Conservation (phyloP, 2,113 vertebrate species). For the Cinclus mexicanus region DNA sequence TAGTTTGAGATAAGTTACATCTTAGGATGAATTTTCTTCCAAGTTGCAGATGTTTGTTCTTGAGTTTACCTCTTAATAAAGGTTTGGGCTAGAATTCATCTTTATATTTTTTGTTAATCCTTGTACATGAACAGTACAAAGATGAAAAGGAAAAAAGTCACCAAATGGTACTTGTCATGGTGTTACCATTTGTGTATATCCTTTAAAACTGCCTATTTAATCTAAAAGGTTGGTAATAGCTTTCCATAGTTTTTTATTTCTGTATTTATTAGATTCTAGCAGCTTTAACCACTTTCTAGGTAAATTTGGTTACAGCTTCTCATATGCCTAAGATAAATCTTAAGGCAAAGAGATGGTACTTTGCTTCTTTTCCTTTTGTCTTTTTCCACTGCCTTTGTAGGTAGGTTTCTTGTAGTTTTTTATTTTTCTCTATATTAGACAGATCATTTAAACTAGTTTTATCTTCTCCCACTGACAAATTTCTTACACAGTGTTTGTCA, state of each 20-base stretch:
- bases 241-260: not conserved
- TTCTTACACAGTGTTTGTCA: not conserved
- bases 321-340: not conserved
- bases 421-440: not conserved
- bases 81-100: not conserved
- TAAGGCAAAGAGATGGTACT: not conserved
- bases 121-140: not conserved
- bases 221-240: not conserved
- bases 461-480: not conserved
- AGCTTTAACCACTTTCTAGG: not conserved
- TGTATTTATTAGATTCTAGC: not conserved
- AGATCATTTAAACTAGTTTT: not conserved
- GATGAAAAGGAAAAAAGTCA: not conserved
- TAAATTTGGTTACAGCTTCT: not conserved
- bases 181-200: not conserved
- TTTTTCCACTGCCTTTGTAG: not conserved
- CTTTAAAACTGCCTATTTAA: not conserved
- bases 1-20: not conserved
- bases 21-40: not conserved
- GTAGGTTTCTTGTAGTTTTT: not conserved
- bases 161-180: not conserved
- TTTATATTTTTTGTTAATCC: not conserved
- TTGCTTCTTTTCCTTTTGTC: not conserved
- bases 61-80: not conserved
- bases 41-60: not conserved